Evolutionary conservation across 2,888 invertebrate genomes (phyloP), one percentile per base, ranked within the genome.

Genomic region (Syritta pipiens): DNA sequence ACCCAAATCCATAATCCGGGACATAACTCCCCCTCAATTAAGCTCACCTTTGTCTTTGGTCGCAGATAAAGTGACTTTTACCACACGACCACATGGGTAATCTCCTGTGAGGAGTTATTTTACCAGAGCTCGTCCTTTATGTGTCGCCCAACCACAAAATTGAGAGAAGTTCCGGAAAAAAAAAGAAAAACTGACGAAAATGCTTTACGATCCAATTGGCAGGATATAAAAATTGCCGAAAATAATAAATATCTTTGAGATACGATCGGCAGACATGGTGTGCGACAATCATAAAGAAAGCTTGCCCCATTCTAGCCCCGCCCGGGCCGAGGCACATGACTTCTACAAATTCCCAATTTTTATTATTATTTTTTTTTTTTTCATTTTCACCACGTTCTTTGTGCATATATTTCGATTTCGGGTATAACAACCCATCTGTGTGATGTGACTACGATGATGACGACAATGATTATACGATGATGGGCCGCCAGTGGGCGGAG

Each of bases 341-440:
- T n/a, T n/a, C n/a, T n/a, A n/a, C n/a, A n/a, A n/a, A n/a, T n/a
- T n/a, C n/a, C n/a, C n/a, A n/a, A n/a, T n/a, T n/a, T n/a, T n/a
- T n/a, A n/a, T n/a, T n/a, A n/a, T 51, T 20, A 9, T 67, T 19
- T 26, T n/a, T 37, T 79, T 62, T 62, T 62, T 67, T 68, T 72
- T 44, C 67, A 62, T 57, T 46, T 67, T 57, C 55, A 57, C 71
- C 65, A 68, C 72, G 60, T 74, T 28, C 49, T 67, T 67, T 68
- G 60, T 57, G 67, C 72, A 79, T 62, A 74, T 68, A 79, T 79
- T 79, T 79, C 72, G 77, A 72, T 72, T 65, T 72, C 32, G 53
- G 37, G 17, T 57, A 55, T 46, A 60, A 67, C 48, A 67, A 12
- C 68, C 55, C 49, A 67, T 67, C 55, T 67, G 55, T 79, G 63